Conservation (phyloP, 2,113 vertebrate genomes). For the Aegotheles bennettii region DNA sequence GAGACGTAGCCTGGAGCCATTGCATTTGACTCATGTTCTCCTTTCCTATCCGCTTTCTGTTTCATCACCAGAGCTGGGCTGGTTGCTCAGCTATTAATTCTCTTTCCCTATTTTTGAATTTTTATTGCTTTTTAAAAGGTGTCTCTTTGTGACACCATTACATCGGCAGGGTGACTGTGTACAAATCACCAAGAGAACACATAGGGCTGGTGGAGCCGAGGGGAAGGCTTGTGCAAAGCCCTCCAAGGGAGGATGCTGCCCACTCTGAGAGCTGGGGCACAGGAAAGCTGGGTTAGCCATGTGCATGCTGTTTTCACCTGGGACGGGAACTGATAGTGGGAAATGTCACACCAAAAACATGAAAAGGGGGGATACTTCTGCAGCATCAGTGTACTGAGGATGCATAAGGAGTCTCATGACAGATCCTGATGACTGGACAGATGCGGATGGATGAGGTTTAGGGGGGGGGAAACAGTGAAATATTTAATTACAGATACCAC, state of each 20-base stretch:
- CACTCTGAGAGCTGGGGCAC: not conserved
- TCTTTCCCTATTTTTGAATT: not conserved
- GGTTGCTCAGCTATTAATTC: not conserved
- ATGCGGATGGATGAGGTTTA: not conserved
- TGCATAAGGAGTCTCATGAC: not conserved
- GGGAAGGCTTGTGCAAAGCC: rapidly evolving
- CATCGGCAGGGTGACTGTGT: not conserved
- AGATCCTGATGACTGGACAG: not conserved
- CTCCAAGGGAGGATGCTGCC: rapidly evolving
- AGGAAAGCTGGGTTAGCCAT: not conserved
- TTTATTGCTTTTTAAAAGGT: not conserved
- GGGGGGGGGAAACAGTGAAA: not conserved
- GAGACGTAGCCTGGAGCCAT: not conserved
- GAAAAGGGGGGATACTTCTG: not conserved
- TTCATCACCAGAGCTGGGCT: not conserved
- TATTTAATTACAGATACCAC: not conserved
- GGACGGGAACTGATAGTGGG: rapidly evolving
- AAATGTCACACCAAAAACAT: not conserved
- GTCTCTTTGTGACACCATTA: not conserved
- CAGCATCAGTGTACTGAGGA: rapidly evolving
- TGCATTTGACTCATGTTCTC: not conserved
- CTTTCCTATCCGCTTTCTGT: not conserved
- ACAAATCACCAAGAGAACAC: not conserved
- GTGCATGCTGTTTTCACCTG: rapidly evolving
- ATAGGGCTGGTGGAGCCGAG: rapidly evolving